Conservation (phyloP, 2,797 vertebrate genomes). For the Pseudochirops corinnae region DNA sequence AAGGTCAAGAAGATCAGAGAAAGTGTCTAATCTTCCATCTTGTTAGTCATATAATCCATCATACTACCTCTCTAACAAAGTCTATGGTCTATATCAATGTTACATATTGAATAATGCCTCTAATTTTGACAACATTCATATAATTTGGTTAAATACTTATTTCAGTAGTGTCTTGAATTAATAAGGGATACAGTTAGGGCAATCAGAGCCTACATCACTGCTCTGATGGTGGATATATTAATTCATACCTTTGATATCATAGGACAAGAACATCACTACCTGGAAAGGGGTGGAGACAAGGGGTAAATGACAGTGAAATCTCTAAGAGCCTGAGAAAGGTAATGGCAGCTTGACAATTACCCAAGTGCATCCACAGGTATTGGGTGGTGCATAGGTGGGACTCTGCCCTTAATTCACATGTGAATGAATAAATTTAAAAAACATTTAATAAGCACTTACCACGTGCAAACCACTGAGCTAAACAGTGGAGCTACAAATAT, state of each 20-base stretch:
- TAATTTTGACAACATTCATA: not conserved
- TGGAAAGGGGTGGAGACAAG: not conserved
- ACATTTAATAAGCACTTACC: not conserved
- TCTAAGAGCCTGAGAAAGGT: not conserved
- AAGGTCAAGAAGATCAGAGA: not conserved
- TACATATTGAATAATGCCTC: not conserved
- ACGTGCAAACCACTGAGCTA: not conserved
- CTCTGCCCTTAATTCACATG: not conserved
- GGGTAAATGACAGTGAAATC: not conserved
- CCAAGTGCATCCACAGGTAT: not conserved
- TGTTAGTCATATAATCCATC: not conserved
- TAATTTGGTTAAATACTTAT: not conserved
- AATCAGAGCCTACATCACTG: not conserved
- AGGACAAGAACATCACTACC: not conserved
- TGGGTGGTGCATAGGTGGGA: not conserved
- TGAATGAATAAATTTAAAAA: not conserved
- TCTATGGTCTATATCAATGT: not conserved
- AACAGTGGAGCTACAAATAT: not conserved
- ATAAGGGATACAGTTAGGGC: not conserved
- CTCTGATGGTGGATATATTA: not conserved
- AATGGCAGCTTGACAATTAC: not conserved
- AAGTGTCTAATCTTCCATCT: not conserved
- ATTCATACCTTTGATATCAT: not conserved
- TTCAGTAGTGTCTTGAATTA: not conserved
- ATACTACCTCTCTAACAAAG: not conserved